These are phyloP conservation scores for Glaucomys volans DNA, from an alignment of 2,113 vertebrate species.

Conservation along the genomic window DNA sequence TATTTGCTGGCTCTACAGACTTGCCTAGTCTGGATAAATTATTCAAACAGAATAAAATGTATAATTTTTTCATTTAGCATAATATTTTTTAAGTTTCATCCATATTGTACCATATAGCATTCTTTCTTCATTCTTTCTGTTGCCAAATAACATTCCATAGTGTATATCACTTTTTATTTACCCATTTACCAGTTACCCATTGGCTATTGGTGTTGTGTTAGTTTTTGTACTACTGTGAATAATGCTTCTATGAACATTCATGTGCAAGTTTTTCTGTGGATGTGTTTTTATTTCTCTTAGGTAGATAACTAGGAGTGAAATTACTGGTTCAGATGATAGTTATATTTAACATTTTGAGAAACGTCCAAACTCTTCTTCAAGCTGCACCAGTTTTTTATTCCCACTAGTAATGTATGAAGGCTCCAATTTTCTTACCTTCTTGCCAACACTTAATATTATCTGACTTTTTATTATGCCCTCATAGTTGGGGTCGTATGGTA, in stretches of 20 bases:
- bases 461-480: not conserved
- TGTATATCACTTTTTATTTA: not conserved
- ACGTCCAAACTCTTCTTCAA: too few relatives aligned
- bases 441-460: not conserved
- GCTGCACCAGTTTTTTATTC: not conserved
- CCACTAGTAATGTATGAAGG: not conserved
- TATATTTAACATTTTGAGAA: not conserved
- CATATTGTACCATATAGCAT: not conserved
- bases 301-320: not conserved
- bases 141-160: not conserved
- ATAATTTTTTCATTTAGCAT: not conserved
- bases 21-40: not conserved
- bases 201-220: not conserved
- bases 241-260: not conserved
- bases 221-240: not conserved
- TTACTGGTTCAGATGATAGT: not conserved
- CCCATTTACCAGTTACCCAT: not conserved
- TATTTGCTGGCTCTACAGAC: not conserved
- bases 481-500: not conserved
- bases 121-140: slow-evolving; percentile 19
- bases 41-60: not conserved
- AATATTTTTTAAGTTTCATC: not conserved
- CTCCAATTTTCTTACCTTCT: not conserved
- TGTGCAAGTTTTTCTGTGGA: not conserved
- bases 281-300: not conserved